phyloP scores from a whole-genome alignment of 2,888 invertebrate species.

The Meteorus cinctellus region DNA sequence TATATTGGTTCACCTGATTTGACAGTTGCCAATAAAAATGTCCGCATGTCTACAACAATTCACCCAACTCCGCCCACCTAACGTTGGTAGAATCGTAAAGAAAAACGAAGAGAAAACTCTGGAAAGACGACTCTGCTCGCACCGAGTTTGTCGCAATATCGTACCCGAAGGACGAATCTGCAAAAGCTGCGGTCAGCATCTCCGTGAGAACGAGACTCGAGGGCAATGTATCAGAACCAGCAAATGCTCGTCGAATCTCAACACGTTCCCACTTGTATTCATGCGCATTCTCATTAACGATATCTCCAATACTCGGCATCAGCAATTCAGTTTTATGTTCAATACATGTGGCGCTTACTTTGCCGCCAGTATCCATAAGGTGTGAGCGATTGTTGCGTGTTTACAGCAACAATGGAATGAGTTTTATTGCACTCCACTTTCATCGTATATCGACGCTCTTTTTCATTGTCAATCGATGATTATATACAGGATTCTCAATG shows the following conservation, averaged over 20 bases:
- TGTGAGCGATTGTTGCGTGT: slow-evolving; percentile 4
- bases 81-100: slow-evolving; percentile 17
- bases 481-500: slow-evolving; percentile 28
- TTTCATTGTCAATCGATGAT: slow-evolving; percentile 12
- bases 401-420: background rate
- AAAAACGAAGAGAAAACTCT: background rate
- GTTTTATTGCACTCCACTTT: slow-evolving; percentile 23
- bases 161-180: slow-evolving; percentile 43
- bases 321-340: slow-evolving; percentile 33
- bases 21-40: slow-evolving; percentile 25
- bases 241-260: slow-evolving; percentile 34
- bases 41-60: slow-evolving; percentile 18
- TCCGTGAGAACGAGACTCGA: slow-evolving; percentile 38
- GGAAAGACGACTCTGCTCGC: slow-evolving; percentile 11
- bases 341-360: background rate
- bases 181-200: slow-evolving; percentile 44
- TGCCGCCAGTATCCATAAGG: background rate
- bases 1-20: slow-evolving; percentile 31
- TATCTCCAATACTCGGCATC: slow-evolving; percentile 19
- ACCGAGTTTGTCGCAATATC: slow-evolving; percentile 34
- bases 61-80: slow-evolving; percentile 8
- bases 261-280: slow-evolving; percentile 22
- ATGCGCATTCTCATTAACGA: slow-evolving; percentile 24
- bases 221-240: slow-evolving; percentile 32
- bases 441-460: slow-evolving; percentile 13